A percentile compares a stretch with the other conserved stretches of the same genome.
These are phyloP conservation scores for Mus minutoides DNA, from an alignment of 2,797 vertebrate genomes.

Conservation along the genomic window DNA sequence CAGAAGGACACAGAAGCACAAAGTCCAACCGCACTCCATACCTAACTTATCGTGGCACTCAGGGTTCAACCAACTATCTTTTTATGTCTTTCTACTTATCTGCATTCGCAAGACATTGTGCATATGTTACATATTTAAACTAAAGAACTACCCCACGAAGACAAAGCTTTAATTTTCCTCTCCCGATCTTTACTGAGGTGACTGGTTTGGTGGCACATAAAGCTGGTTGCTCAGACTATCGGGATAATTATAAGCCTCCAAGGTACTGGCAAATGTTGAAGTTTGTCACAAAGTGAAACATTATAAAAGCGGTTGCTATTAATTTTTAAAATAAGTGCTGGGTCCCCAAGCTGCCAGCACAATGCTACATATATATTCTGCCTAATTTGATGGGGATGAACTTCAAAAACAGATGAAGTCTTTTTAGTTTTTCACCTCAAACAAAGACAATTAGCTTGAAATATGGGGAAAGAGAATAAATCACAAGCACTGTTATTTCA, in stretches of 20 bases:
- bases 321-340: slow-evolving; percentile 71
- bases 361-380: slow-evolving; percentile 45
- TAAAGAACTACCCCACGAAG: slow-evolving; percentile 40
- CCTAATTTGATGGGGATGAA: slow-evolving; percentile 80
- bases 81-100: slow-evolving; percentile 25
- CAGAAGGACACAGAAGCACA: background rate
- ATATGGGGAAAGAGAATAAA: slow-evolving; percentile 76
- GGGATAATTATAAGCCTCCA: slow-evolving; percentile 73
- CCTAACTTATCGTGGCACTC: background rate
- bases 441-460: slow-evolving; percentile 84
- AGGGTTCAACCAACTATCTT: background rate
- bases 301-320: slow-evolving; percentile 59
- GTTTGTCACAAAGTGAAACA: slow-evolving; percentile 75
- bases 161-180: slow-evolving; percentile 67
- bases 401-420: slow-evolving; percentile 79
- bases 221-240: slow-evolving; percentile 69
- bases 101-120: background rate
- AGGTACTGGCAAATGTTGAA: slow-evolving; percentile 71
- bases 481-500: slow-evolving; percentile 73
- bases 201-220: slow-evolving; percentile 53
- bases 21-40: background rate
- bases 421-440: slow-evolving; percentile 72
- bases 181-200: slow-evolving; percentile 61
- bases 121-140: slow-evolving; percentile 9
- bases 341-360: slow-evolving; percentile 48